Base-by-base conservation (phyloP, 1,140 invertebrate species). In the Aphidius gifuensis region DNA sequence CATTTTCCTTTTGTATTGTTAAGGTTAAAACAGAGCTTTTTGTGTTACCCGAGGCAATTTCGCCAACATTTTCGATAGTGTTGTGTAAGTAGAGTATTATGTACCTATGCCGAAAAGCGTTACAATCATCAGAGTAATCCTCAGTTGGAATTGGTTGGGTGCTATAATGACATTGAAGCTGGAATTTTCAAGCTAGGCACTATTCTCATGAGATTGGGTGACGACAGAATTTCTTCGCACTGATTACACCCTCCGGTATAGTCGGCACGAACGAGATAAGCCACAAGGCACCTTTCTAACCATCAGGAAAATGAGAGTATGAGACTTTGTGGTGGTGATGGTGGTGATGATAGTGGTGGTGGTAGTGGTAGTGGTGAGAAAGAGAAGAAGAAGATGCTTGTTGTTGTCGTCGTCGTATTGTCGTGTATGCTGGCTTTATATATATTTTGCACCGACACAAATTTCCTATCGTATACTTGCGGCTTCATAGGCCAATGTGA, bases 231-330 rank as follows among this genome's bases (percentile, higher is more conserved):
- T 63, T 50, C 61, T 47, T 42, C 32, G 62, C 63, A 53, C 59
- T 65, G 60, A 64, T 64, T 64, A 51, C 56, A 58, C 61, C 62
- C 49, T 60, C 57, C 47, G 62, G 64, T 59, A 55, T 60, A 65
- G 54, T 63, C 43, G 57, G 62, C 51, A 40, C 61, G 57, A 54
- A 62, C 53, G 64, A 67, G 69, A 71, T 71, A 65, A 69, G 67
- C 64, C 61, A 40, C 58, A 53, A 55, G 43, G 40, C 47, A 47
- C 53, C 45, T 50, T 58, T 47, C 40, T 55, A 23, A 44, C 23
- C 23, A 32, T 11, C 44, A 38, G 53, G 53, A 9, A 32, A 44
- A 58, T 50, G 47, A 46, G 58, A 59, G 48, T 60, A 11, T 51
- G 40, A 49, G 58, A 42, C 50, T 40, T 44, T 38, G 16, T 44